These are phyloP conservation scores for Pseudorhombus dupliciocellatus DNA, from an alignment of 2,113 vertebrate species.

Conservation along the genomic window DNA sequence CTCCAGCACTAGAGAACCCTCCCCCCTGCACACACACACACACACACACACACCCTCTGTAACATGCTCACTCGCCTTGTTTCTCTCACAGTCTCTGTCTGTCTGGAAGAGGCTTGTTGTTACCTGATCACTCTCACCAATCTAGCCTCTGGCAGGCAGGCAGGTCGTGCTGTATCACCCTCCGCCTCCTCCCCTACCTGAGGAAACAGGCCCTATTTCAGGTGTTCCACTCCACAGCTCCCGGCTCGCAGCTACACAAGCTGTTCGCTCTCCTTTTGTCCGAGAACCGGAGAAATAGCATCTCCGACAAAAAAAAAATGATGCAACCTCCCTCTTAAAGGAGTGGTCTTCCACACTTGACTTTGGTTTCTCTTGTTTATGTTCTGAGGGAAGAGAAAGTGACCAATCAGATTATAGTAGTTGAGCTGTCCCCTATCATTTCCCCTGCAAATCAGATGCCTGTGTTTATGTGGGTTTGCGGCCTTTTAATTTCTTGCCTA, in stretches of 20 bases:
- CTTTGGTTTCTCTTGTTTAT: conserved; percentile 20
- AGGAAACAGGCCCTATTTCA: conserved; percentile 67
- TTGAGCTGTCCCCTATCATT: conserved; percentile 42
- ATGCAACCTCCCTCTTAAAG: conserved; percentile 1
- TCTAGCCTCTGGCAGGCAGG: conserved; percentile 67
- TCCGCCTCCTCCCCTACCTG: conserved; percentile 56
- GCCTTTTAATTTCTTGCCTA: conserved; percentile 61
- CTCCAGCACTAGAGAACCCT: conserved; percentile 42
- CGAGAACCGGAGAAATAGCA: conserved; percentile 13
- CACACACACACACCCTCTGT: conserved; percentile 1
- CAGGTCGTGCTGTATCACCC: conserved; percentile 54
- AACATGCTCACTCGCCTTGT: conserved; percentile 41
- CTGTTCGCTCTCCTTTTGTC: conserved; percentile 34
- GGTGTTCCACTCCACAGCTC: conserved; percentile 65
- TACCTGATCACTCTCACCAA: conserved; percentile 67
- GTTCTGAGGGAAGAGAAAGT: conserved; percentile 26
- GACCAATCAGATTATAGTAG: conserved; percentile 29
- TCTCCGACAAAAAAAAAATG: conserved; percentile 26
- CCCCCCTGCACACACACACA: conserved; percentile 1
- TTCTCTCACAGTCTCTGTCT: conserved; percentile 59
- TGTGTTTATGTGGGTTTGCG: conserved; percentile 62
- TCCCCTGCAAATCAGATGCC: conserved; percentile 40
- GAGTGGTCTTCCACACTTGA: conserved; percentile 53
- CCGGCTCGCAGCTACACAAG: conserved; percentile 35
- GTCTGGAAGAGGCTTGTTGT: conserved; percentile 69